Conservation (phyloP, 2,797 vertebrate genomes). For the Schizothorax lantsangensis region DNA sequence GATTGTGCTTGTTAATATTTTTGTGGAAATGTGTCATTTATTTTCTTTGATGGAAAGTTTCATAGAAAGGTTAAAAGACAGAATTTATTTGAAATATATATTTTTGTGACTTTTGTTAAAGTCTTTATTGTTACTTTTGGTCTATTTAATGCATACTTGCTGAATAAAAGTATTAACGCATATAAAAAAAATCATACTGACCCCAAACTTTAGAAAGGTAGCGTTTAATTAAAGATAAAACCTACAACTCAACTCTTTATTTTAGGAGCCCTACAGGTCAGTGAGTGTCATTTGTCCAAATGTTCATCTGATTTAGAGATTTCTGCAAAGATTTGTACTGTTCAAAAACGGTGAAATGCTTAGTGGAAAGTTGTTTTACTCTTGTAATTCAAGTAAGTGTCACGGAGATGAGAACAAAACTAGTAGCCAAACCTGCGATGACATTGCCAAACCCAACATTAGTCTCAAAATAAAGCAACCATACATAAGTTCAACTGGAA, state of each 20-base stretch:
- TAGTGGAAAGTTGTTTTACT: constrained; percentile 15
- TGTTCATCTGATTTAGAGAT: not conserved
- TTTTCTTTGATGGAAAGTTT: not conserved
- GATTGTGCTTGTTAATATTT: not conserved
- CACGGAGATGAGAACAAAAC: constrained; percentile 13
- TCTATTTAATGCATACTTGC: not conserved
- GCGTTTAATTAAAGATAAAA: not conserved
- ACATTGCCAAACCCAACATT: constrained; percentile 41
- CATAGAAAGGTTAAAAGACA: not conserved
- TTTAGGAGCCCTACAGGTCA: not conserved
- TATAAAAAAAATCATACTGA: not conserved
- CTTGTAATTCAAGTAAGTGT: constrained; percentile 15
- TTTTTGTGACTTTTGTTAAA: not conserved
- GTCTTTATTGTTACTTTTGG: not conserved
- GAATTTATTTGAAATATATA: not conserved
- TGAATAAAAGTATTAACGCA: not conserved
- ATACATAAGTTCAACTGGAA: constrained; percentile 9
- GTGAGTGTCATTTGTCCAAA: not conserved
- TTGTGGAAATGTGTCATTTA: not conserved
- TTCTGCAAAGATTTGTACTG: constrained; percentile 1
- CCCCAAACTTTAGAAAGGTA: not conserved
- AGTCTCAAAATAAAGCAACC: constrained; percentile 20
- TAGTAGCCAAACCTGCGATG: constrained; percentile 20
- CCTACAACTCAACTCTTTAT: not conserved
- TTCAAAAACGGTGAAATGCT: not conserved